These are phyloP conservation scores for Pantherophis alleghaniensis DNA, from an alignment of 2,797 vertebrate species.

Conservation along the genomic window DNA sequence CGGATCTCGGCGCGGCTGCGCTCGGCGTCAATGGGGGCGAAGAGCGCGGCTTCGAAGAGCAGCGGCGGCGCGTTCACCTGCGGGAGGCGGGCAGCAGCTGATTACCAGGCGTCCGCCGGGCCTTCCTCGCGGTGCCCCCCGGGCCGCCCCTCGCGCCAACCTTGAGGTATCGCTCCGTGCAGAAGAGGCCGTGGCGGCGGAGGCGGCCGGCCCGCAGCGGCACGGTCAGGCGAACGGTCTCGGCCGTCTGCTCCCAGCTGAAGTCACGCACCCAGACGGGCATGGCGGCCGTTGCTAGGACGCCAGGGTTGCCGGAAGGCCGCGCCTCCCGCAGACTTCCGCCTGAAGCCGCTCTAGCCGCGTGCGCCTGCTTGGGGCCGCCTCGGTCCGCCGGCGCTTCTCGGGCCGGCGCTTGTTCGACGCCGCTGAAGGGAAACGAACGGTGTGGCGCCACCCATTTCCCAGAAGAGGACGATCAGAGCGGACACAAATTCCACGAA, in stretches of 20 bases:
- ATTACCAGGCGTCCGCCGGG: neutral
- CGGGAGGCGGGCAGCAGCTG: neutral
- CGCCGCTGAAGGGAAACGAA: slow-evolving; percentile 3
- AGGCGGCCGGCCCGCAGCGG: slow-evolving; percentile 77
- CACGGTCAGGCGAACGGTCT: slow-evolving; percentile 77
- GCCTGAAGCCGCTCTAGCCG: neutral
- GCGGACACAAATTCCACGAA: slow-evolving; percentile 30
- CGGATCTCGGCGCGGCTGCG: slow-evolving; percentile 85
- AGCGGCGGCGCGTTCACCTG: slow-evolving; percentile 89
- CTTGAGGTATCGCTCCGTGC: slow-evolving; percentile 87
- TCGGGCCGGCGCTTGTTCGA: neutral
- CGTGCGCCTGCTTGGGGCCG: neutral
- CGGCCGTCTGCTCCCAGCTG: slow-evolving; percentile 82
- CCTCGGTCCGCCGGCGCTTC: rapidly evolving
- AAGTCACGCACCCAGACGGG: slow-evolving; percentile 79
- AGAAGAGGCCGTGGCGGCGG: slow-evolving; percentile 75
- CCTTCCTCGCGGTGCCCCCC: neutral
- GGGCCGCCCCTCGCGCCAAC: slow-evolving; percentile 60
- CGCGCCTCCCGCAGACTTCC: neutral
- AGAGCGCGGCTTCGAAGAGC: slow-evolving; percentile 87
- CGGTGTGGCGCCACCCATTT: slow-evolving; percentile 41
- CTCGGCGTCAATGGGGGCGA: slow-evolving; percentile 81
- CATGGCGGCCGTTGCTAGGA: slow-evolving; percentile 60
- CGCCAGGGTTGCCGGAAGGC: neutral
- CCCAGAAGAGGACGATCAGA: slow-evolving; percentile 26